Percentiles rank a stretch among this genome's conserved stretches.
phyloP scores from a whole-genome alignment of 1,140 invertebrate species.

The Drosophila ironensis region DNA sequence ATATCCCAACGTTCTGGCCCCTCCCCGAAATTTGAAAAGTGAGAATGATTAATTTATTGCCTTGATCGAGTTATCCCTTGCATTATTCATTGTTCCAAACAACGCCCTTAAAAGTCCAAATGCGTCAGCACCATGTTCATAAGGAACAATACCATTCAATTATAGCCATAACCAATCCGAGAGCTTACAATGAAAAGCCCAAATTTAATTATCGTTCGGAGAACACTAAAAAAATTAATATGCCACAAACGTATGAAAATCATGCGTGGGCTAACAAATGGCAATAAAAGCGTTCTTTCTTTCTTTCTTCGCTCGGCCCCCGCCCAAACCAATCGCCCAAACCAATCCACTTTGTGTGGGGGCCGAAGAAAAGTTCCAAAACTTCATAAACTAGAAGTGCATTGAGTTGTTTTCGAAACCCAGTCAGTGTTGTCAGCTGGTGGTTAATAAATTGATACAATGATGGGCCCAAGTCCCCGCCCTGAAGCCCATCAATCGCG shows the following conservation, averaged over 20 bases:
- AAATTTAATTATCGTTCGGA: slow-evolving; percentile 53
- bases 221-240: slow-evolving; percentile 55
- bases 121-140: slow-evolving; percentile 20
- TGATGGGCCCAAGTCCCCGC: neutral
- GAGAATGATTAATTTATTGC: slow-evolving; percentile 43
- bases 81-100: slow-evolving; percentile 55
- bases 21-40: slow-evolving; percentile 47
- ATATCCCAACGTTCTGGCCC: slow-evolving; percentile 12
- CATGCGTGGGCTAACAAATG: slow-evolving; percentile 48
- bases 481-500: slow-evolving; percentile 22
- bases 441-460: slow-evolving; percentile 24
- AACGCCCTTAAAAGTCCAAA: slow-evolving; percentile 47
- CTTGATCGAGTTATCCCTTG: slow-evolving; percentile 10
- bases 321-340: slow-evolving; percentile 13
- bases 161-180: slow-evolving; percentile 5
- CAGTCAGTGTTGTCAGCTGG: neutral
- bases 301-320: neutral
- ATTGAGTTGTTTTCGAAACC: slow-evolving; percentile 5
- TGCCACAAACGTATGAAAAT: slow-evolving; percentile 38
- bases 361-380: neutral
- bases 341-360: slow-evolving; percentile 6
- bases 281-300: slow-evolving; percentile 22
- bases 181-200: slow-evolving; percentile 44
- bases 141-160: slow-evolving; percentile 17
- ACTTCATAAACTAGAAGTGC: slow-evolving; percentile 20